These are phyloP conservation scores for Ctenomys sociabilis DNA, from an alignment of 2,113 vertebrate species.

Conservation along the genomic window DNA sequence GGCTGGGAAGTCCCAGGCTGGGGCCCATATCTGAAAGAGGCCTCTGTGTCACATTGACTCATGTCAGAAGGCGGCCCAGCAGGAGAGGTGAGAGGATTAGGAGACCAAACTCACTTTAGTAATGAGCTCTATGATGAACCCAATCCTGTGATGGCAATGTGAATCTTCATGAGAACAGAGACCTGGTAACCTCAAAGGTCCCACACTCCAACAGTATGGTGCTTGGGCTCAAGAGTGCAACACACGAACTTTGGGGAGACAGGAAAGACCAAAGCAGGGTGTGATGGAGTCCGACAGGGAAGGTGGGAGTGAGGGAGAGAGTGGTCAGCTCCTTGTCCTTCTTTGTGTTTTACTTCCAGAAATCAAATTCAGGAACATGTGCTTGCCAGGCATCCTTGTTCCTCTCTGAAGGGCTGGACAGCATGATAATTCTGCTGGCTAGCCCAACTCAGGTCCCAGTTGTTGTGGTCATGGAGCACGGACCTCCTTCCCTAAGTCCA, in stretches of 20 bases:
- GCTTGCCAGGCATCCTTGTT: too few species aligned
- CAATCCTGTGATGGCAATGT: background rate
- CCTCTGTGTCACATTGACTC: background rate
- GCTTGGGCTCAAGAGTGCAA: background rate
- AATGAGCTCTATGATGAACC: background rate
- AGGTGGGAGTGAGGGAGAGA: background rate
- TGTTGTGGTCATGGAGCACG: background rate
- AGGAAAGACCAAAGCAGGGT: too few species aligned
- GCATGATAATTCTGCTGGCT: background rate
- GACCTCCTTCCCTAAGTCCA: background rate
- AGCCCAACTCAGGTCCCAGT: too few species aligned
- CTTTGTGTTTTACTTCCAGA: too few species aligned
- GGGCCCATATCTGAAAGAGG: background rate
- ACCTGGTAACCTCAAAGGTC: background rate
- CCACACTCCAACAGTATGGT: background rate
- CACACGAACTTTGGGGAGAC: background rate
- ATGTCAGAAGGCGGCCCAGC: too few species aligned
- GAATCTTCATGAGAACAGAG: background rate
- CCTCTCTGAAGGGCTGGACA: background rate
- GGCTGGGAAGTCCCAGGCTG: background rate
- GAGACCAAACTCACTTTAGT: too few species aligned
- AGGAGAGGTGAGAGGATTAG: background rate
- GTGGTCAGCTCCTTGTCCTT: fast-evolving
- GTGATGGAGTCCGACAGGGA: background rate
- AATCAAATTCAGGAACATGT: too few species aligned